Conservation (phyloP, 2,888 invertebrate genomes). For the Rotaria magnacalcarata region DNA sequence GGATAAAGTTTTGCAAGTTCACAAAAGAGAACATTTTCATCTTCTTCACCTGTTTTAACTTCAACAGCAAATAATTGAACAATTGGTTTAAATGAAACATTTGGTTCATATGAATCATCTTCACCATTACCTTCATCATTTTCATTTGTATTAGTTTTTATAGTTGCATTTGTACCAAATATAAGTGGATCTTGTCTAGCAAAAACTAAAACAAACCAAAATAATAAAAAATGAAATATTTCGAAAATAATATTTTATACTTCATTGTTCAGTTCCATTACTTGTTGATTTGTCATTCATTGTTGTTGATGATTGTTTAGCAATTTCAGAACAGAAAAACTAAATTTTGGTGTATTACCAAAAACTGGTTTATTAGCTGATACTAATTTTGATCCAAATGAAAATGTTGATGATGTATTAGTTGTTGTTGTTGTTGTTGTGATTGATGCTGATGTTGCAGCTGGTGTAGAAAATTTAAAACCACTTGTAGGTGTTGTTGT, state of each 20-base stretch:
- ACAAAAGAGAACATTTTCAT: constrained; percentile 40
- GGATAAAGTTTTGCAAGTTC: constrained; percentile 42
- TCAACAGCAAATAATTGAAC: constrained; percentile 57
- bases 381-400: not conserved
- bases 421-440: too few relatives aligned
- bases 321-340: too few relatives aligned
- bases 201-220: not conserved
- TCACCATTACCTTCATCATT: constrained; percentile 47
- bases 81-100: constrained; percentile 66
- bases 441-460: too few relatives aligned
- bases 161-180: not conserved
- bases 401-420: not conserved
- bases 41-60: constrained; percentile 45
- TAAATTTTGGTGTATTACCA: too few relatives aligned
- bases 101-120: constrained; percentile 67
- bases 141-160: not conserved
- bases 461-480: not conserved
- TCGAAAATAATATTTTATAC: too few relatives aligned
- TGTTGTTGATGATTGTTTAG: too few relatives aligned
- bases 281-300: too few relatives aligned
- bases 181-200: not conserved
- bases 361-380: not conserved
- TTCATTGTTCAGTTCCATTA: too few relatives aligned
- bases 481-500: not conserved
- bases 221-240: too few relatives aligned